Percentiles rank a stretch among this genome's conserved stretches.
These are phyloP conservation scores for Lasiurus borealis DNA, from an alignment of 2,113 vertebrate species.

Conservation along the genomic window DNA sequence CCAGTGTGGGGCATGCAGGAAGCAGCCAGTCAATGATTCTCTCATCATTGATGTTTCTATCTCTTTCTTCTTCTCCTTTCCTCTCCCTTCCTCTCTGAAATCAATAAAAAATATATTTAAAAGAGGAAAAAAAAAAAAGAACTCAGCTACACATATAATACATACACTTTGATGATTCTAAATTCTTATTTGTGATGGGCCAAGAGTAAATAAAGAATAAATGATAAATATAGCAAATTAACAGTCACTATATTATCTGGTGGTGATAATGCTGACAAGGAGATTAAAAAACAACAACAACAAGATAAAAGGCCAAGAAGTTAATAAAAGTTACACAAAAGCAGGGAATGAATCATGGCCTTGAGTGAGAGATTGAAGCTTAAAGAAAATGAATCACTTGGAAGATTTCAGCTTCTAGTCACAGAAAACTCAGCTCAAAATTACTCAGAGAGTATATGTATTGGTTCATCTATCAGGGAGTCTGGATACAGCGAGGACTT, in stretches of 20 bases:
- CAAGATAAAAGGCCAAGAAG: background rate
- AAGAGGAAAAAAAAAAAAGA: background rate
- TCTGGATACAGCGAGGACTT: background rate
- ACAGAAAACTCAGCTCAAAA: slow-evolving; percentile 51
- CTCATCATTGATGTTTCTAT: too few species aligned
- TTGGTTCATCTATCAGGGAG: background rate
- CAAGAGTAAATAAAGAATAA: background rate
- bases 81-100: too few species aligned
- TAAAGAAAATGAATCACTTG: slow-evolving; percentile 52
- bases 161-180: background rate
- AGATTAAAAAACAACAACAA: background rate
- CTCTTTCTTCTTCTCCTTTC: too few species aligned
- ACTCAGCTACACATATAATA: background rate
- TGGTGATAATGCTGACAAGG: slow-evolving; percentile 14
- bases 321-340: slow-evolving; percentile 32
- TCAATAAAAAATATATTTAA: too few species aligned
- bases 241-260: slow-evolving; percentile 3
- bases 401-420: slow-evolving; percentile 32
- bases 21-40: too few species aligned
- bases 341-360: slow-evolving; percentile 24
- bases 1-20: too few species aligned
- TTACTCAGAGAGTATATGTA: slow-evolving; percentile 10
- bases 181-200: background rate
- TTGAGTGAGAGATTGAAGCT: slow-evolving; percentile 38
- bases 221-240: slow-evolving; percentile 28